Base-by-base conservation (phyloP, 2,888 invertebrate genomes). In the Troides aeacus region DNA sequence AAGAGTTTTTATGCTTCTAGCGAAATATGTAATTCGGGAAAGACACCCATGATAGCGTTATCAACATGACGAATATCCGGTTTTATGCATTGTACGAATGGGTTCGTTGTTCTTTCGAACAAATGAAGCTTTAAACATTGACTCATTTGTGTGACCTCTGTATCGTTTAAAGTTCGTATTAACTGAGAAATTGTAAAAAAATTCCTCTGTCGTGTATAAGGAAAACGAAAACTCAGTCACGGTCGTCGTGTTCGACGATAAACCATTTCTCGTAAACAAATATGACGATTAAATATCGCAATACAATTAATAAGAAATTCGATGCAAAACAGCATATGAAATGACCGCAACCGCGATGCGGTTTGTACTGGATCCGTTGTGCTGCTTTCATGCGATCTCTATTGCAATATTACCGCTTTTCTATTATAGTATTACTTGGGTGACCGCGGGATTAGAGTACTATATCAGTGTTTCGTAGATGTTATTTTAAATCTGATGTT, bases 41-140 rank as follows among this genome's bases (percentile, higher is more conserved):
- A 83, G 76, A 75, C 62, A 72, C 59, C 63, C 46, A 62, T 70
- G 87, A 87, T 86, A 87, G 72, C 73, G 75, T 77, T 87, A 88
- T 87, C 87, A 69, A 61, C 62, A 72, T 85, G 83, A 86, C 77
- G 81, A 84, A 86, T 80, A 78, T 87, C 87, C 87, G 80, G 75
- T 79, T 72, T 67, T 72, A 69, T 64, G 72, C 70, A 68, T 72
- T 71, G 78, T 75, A 23, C 57, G 3, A 23, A 23, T 58, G 76
- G 77, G 78, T 77, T 77, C 77, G 75, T 80, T 83, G 81, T 81
- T 80, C 76, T 68, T 70, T 67, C 63, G 57, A 70, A 72, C 70
- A 73, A 72, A 68, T 59, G 69, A 68, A 71, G 71, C 72, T 73
- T 77, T 73, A 69, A 76, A 73, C 71, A 73, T 75, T 58, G 67